Percentiles rank a stretch among this genome's conserved stretches.
Conservation (phyloP, 2,888 invertebrate genomes). For the Coelopa pilipes region DNA sequence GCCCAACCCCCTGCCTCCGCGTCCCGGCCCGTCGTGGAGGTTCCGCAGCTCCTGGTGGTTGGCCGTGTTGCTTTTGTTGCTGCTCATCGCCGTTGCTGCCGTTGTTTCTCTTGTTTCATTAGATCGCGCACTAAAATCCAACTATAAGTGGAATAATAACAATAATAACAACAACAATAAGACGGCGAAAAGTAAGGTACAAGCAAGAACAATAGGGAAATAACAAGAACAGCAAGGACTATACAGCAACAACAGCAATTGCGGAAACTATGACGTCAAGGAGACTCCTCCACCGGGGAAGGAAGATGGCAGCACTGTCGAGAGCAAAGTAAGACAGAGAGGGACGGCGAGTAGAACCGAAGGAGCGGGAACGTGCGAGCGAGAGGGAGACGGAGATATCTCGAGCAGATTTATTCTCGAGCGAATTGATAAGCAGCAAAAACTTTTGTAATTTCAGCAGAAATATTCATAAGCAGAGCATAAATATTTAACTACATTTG, state of each 20-base stretch:
- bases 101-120: slow-evolving; percentile 4
- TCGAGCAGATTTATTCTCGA: slow-evolving; percentile 6
- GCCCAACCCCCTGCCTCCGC: neutral
- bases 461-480: slow-evolving; percentile 27
- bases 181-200: too few relatives aligned
- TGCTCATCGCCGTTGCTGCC: neutral
- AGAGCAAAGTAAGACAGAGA: too few relatives aligned
- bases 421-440: slow-evolving; percentile 24
- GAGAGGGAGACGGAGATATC: neutral
- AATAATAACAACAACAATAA: slow-evolving; percentile 7
- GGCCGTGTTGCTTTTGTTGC: too few relatives aligned
- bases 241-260: neutral
- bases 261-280: neutral
- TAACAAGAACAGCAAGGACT: too few relatives aligned
- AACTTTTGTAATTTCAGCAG: slow-evolving; percentile 27
- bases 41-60: too few relatives aligned
- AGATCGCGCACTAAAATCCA: neutral
- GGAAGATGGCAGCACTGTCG: too few relatives aligned
- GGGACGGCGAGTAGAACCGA: too few relatives aligned
- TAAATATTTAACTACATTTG: slow-evolving; percentile 22
- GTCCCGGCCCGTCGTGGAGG: neutral
- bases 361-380: neutral
- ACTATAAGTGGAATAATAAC: neutral
- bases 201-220: slow-evolving; percentile 3
- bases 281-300: neutral